Evolutionary conservation across 2,797 vertebrate genomes (phyloP).

Genomic region (Spinus olivaceus): DNA sequence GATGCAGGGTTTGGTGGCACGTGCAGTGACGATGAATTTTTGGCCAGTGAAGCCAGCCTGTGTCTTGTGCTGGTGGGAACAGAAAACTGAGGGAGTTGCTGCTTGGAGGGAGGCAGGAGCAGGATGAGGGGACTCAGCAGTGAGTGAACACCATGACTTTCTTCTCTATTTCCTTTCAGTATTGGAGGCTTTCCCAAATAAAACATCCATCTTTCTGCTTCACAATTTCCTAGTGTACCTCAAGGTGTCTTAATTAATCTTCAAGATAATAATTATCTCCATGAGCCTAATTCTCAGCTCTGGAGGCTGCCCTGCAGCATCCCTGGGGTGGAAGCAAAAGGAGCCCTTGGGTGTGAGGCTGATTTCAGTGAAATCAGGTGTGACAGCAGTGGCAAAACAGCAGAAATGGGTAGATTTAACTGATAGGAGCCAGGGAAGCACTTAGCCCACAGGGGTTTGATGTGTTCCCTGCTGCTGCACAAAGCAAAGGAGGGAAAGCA

Average conservation of each 20-base stretch:
- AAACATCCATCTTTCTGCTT: not conserved
- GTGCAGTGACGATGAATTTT: accelerated
- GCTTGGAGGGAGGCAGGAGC: not conserved
- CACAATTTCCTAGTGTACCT: not conserved
- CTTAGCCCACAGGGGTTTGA: not conserved
- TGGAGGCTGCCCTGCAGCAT: accelerated
- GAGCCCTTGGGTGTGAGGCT: not conserved
- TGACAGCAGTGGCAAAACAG: not conserved
- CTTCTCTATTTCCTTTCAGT: not conserved
- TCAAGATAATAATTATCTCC: not conserved
- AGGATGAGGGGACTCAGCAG: not conserved
- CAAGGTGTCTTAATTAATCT: not conserved
- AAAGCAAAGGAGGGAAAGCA: not conserved
- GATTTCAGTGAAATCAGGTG: not conserved
- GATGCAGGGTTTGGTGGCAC: not conserved
- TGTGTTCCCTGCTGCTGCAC: not conserved
- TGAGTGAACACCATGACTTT: accelerated
- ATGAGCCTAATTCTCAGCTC: not conserved
- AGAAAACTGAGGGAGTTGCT: not conserved
- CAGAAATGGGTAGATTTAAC: not conserved
- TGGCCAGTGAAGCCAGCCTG: not conserved
- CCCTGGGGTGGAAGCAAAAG: not conserved
- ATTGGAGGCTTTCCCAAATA: not conserved
- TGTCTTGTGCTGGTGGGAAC: not conserved
- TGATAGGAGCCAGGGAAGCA: not conserved